These are phyloP conservation scores for Poeciliopsis occidentalis DNA, from an alignment of 2,113 vertebrate species.

Conservation along the genomic window DNA sequence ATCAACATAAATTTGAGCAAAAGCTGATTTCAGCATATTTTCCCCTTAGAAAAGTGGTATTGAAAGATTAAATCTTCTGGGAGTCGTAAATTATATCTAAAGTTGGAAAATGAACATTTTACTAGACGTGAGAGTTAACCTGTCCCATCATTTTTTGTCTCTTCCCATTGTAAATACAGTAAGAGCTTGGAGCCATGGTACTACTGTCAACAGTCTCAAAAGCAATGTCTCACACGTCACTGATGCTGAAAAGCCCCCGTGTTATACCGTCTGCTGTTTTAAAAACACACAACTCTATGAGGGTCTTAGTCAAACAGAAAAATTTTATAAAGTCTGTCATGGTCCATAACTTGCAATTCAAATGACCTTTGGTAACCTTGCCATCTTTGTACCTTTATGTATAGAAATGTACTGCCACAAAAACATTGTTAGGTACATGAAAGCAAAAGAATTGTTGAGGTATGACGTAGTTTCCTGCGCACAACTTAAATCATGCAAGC, in stretches of 20 bases:
- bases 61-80: not conserved
- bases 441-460: not conserved
- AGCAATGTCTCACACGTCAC: constrained; percentile 50
- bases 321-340: constrained; percentile 62
- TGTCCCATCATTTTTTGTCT: not conserved
- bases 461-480: not conserved
- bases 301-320: constrained; percentile 61
- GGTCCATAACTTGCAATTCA: constrained; percentile 46
- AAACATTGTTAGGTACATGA: not conserved
- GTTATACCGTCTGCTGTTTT: constrained; percentile 46
- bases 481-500: not conserved
- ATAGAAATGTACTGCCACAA: constrained; percentile 18
- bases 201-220: constrained; percentile 37
- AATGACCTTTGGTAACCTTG: constrained; percentile 40
- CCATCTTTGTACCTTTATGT: constrained; percentile 20
- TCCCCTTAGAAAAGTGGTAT: not conserved
- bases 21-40: not conserved
- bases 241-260: constrained; percentile 54
- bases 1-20: not conserved
- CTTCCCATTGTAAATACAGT: constrained; percentile 13
- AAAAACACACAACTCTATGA: constrained; percentile 50
- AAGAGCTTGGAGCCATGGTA: constrained; percentile 15
- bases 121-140: constrained; percentile 6
- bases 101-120: constrained; percentile 21
- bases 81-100: not conserved